Conservation (phyloP, 2,797 vertebrate species). For the Nannoperca obscura region DNA sequence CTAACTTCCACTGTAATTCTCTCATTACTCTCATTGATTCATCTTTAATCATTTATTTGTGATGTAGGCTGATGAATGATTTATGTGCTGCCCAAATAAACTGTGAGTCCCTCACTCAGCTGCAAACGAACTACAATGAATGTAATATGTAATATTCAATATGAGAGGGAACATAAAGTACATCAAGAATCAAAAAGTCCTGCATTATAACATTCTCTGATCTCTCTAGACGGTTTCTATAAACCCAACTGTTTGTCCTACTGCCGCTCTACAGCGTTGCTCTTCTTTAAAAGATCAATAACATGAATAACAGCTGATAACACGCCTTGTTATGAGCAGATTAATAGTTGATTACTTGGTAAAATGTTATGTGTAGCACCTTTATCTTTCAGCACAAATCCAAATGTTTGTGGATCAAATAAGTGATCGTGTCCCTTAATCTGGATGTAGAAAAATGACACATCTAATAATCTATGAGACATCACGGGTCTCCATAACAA, state of each 20-base stretch:
- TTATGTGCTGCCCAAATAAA: slow-evolving; percentile 35
- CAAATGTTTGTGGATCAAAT: background rate
- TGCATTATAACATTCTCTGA: background rate
- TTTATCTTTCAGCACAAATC: background rate
- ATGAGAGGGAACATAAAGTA: background rate
- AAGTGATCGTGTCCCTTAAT: too few species aligned
- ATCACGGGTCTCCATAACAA: background rate
- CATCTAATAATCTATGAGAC: slow-evolving; percentile 9
- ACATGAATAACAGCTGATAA: background rate
- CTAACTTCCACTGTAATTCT: background rate
- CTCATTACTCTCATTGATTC: slow-evolving; percentile 29
- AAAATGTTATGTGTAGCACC: background rate
- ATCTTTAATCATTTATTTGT: slow-evolving; percentile 43
- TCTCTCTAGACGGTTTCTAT: background rate
- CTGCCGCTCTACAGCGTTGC: background rate
- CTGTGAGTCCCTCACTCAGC: background rate
- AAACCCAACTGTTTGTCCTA: background rate
- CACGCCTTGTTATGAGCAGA: background rate
- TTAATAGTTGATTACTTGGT: background rate
- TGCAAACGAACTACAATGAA: background rate
- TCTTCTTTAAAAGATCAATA: background rate
- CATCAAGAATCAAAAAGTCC: background rate
- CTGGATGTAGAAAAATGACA: background rate
- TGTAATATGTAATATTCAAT: too few species aligned
- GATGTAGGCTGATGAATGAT: slow-evolving; percentile 43